phyloP scores from a whole-genome alignment of 2,113 vertebrate genomes.

The Picathartes gymnocephalus region DNA sequence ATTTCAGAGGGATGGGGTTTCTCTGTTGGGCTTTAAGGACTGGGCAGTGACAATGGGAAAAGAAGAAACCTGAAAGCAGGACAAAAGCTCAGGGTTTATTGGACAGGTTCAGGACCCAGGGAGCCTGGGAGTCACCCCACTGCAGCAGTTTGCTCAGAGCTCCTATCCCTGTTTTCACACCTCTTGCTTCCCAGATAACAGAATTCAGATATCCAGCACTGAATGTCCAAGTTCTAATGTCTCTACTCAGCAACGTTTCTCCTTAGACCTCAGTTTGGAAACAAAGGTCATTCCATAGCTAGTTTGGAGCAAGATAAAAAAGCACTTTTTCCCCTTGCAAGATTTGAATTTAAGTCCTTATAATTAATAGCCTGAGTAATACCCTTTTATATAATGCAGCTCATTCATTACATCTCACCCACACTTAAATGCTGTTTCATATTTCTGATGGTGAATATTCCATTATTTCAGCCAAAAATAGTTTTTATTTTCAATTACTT shows the following conservation, averaged over 20 bases:
- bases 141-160: neutral
- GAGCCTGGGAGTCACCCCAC: neutral
- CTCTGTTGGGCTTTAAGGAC: neutral
- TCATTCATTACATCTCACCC: constrained; percentile 18
- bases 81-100: neutral
- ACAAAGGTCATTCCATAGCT: neutral
- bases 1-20: neutral
- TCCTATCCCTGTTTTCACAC: rapidly evolving
- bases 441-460: constrained; percentile 15
- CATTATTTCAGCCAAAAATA: constrained; percentile 27
- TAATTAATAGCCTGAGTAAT: neutral
- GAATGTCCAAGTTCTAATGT: neutral
- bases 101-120: neutral
- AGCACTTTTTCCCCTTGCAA: neutral
- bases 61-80: neutral
- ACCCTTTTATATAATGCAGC: neutral
- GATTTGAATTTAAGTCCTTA: neutral
- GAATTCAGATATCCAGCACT: neutral
- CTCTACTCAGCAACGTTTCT: neutral
- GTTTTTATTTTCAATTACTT: constrained; percentile 15
- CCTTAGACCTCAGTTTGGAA: neutral
- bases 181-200: rapidly evolving
- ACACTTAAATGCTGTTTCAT: constrained; percentile 18
- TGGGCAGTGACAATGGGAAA: neutral
- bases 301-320: neutral